Percentiles rank a stretch among this genome's conserved stretches.
Conservation (phyloP, 2,113 vertebrate species). For the Bos indicus region DNA sequence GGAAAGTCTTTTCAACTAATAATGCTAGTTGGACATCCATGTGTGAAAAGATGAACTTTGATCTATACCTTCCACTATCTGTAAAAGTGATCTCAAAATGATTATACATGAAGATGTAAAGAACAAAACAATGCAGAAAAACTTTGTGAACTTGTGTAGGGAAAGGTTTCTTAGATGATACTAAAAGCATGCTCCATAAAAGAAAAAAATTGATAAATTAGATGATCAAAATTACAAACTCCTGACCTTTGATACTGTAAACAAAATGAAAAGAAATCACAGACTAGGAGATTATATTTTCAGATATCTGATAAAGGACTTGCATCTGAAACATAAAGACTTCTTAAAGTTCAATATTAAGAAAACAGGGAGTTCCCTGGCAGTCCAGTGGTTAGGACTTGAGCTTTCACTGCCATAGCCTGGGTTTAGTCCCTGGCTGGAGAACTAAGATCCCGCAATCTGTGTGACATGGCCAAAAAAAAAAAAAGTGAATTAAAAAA, state of each 20-base stretch:
- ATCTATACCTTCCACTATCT: background rate
- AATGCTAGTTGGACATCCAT: background rate
- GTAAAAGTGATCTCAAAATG: background rate
- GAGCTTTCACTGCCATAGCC: background rate
- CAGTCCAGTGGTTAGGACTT: background rate
- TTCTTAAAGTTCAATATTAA: background rate
- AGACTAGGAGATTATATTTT: background rate
- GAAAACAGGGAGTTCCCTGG: background rate
- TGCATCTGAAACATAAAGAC: background rate
- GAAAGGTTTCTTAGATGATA: background rate
- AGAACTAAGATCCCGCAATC: background rate
- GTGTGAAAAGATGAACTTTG: background rate
- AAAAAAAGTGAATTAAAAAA: background rate
- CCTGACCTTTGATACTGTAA: background rate
- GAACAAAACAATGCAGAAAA: background rate
- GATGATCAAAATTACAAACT: background rate
- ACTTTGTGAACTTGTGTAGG: background rate
- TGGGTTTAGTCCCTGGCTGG: background rate
- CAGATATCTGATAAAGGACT: background rate
- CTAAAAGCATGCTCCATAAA: background rate
- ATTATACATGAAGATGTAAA: background rate
- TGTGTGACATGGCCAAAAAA: background rate
- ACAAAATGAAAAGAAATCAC: background rate
- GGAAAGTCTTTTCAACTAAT: background rate
- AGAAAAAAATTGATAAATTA: background rate